Conservation (phyloP, 2,797 vertebrate species). For the Anguilla anguilla region DNA sequence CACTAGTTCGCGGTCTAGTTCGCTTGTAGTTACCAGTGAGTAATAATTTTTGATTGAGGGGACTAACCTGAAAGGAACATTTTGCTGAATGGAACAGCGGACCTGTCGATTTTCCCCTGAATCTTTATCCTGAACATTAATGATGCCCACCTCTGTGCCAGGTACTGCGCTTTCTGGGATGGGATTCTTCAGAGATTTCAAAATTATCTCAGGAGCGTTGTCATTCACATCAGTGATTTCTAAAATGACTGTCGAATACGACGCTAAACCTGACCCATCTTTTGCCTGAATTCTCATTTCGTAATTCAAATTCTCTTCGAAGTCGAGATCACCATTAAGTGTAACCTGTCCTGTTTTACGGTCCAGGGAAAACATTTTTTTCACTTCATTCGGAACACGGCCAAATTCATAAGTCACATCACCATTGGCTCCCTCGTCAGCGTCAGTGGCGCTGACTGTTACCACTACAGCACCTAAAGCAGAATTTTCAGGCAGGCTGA, state of each 20-base stretch:
- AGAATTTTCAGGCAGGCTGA: conserved; percentile 55
- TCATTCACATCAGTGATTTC: conserved; percentile 78
- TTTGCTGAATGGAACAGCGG: conserved; percentile 66
- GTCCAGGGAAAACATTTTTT: conserved; percentile 22
- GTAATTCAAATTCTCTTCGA: conserved; percentile 59
- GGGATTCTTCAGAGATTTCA: conserved; percentile 68
- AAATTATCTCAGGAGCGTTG: conserved; percentile 66
- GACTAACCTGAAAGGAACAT: conserved; percentile 72
- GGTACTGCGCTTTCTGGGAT: conserved; percentile 64
- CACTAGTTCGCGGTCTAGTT: conserved; percentile 62
- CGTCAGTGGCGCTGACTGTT: conserved; percentile 61
- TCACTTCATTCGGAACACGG: not conserved
- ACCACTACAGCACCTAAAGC: conserved; percentile 53
- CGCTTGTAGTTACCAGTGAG: conserved; percentile 63
- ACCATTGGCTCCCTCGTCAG: conserved; percentile 70
- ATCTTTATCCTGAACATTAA: conserved; percentile 71
- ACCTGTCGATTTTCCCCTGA: conserved; percentile 68
- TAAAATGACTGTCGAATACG: conserved; percentile 63
- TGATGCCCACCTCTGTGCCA: conserved; percentile 67
- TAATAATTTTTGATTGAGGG: conserved; percentile 76
- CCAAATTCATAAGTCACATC: conserved; percentile 64
- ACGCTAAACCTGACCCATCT: conserved; percentile 67
- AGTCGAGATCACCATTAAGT: conserved; percentile 4
- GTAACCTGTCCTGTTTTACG: conserved; percentile 13
- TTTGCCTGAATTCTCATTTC: conserved; percentile 70